Conservation (phyloP, 2,888 invertebrate genomes). For the Desoria tigrina region DNA sequence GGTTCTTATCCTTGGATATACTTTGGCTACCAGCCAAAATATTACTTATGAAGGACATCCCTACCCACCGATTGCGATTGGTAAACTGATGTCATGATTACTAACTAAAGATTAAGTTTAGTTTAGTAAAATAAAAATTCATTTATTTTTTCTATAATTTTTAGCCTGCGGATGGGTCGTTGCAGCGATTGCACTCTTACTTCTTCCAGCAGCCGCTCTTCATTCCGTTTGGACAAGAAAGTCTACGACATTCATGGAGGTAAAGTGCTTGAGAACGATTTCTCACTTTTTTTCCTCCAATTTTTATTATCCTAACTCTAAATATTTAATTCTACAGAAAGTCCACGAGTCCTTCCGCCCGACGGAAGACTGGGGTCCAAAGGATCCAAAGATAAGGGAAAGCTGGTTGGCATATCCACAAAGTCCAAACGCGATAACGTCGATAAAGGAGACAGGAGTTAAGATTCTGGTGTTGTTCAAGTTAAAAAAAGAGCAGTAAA, state of each 20-base stretch:
- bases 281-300: background rate
- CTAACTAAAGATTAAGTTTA: background rate
- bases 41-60: constrained; percentile 12
- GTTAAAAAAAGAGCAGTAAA: too few relatives aligned
- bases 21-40: constrained; percentile 54
- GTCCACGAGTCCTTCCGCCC: constrained; percentile 28
- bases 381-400: constrained; percentile 23
- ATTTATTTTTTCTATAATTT: background rate
- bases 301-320: background rate
- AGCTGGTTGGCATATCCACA: constrained; percentile 29
- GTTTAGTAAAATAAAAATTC: background rate
- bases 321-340: constrained; percentile 26
- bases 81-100: constrained; percentile 4
- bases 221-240: constrained; percentile 53
- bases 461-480: too few relatives aligned
- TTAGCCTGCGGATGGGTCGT: constrained; percentile 36
- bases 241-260: constrained; percentile 15
- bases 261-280: background rate
- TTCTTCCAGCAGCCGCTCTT: constrained; percentile 60
- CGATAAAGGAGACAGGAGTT: background rate
- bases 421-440: background rate
- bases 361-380: constrained; percentile 35
- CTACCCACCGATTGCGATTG: constrained; percentile 30
- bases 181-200: constrained; percentile 57
- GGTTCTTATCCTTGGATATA: constrained; percentile 71